Conservation (phyloP, 92 coral and sea anemone genomes). For the Diadumene lineata region DNA sequence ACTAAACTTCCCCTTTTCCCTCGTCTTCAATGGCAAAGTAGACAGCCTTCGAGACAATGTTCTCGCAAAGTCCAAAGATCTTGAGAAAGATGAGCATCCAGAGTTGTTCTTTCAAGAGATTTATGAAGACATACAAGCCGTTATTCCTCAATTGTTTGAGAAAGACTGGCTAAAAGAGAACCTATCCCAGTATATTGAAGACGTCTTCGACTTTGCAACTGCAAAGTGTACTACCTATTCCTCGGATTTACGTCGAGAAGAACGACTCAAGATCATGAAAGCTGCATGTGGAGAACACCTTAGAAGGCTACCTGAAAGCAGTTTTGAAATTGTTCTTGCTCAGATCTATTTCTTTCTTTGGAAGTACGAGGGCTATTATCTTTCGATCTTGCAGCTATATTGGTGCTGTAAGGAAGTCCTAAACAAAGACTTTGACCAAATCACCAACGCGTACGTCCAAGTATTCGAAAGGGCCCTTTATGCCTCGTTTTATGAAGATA, state of each 20-base stretch:
- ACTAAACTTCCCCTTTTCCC: slow-evolving; percentile 69
- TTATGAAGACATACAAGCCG: slow-evolving; percentile 10
- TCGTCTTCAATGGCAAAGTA: slow-evolving; percentile 55
- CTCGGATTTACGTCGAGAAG: slow-evolving; percentile 26
- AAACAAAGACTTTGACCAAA: slow-evolving; percentile 10
- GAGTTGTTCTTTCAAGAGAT: slow-evolving; percentile 20
- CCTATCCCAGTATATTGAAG: slow-evolving; percentile 42
- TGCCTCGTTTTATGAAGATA: slow-evolving; percentile 1
- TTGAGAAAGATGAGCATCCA: slow-evolving; percentile 14
- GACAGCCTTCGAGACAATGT: slow-evolving; percentile 29
- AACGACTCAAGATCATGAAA: slow-evolving; percentile 36
- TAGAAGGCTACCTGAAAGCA: slow-evolving; percentile 9
- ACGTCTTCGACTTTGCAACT: slow-evolving; percentile 39
- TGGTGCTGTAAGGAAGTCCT: slow-evolving; percentile 18
- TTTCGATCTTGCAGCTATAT: slow-evolving; percentile 43
- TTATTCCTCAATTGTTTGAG: slow-evolving; percentile 25
- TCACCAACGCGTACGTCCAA: slow-evolving; percentile 19
- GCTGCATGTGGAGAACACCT: slow-evolving; percentile 50
- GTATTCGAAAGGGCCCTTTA: slow-evolving; percentile 21
- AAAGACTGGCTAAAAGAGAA: slow-evolving; percentile 27
- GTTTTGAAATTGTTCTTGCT: slow-evolving; percentile 12
- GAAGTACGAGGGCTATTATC: slow-evolving; percentile 33
- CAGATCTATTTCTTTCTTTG: slow-evolving; percentile 43
- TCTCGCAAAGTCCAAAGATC: slow-evolving; percentile 17
- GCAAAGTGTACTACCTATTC: slow-evolving; percentile 29